A percentile compares a stretch with the other conserved stretches of the same genome.
These are phyloP conservation scores for Istiophorus platypterus DNA, from an alignment of 2,113 vertebrate species.

Conservation along the genomic window DNA sequence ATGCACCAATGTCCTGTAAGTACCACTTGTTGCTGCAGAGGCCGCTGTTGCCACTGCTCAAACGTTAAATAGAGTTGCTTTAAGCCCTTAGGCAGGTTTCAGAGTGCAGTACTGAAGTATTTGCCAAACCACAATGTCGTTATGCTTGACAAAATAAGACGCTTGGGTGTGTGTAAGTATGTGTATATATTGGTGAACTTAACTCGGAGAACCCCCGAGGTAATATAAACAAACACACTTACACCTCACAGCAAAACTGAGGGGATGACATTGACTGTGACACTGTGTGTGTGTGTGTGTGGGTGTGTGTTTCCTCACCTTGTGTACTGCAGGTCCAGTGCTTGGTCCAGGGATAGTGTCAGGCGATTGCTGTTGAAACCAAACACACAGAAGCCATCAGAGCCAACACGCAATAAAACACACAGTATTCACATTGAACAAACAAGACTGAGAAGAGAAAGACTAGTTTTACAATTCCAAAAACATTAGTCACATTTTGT, in stretches of 20 bases:
- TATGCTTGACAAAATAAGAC: conserved; percentile 40
- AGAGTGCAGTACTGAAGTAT: conserved; percentile 20
- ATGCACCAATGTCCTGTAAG: no score
- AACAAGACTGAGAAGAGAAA: conserved; percentile 48
- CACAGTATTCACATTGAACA: conserved; percentile 60
- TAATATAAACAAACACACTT: conserved; percentile 67
- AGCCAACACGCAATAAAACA: conserved; percentile 35
- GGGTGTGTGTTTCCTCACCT: conserved; percentile 67
- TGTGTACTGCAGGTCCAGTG: conserved; percentile 76
- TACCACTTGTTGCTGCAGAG: no score
- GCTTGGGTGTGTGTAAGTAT: conserved; percentile 1
- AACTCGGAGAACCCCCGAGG: conserved; percentile 31
- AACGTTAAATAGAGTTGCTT: no score
- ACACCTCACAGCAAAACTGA: conserved; percentile 30
- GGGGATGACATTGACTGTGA: conserved; percentile 66
- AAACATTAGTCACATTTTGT: conserved; percentile 50
- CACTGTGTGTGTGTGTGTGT: conserved; percentile 15
- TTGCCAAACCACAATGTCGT: conserved; percentile 23
- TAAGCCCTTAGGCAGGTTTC: conserved; percentile 13
- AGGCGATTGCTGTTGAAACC: conserved; percentile 85
- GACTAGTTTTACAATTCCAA: conserved; percentile 55
- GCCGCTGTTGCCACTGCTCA: no score
- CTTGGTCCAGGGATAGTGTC: conserved; percentile 85
- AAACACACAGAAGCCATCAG: conserved; percentile 64
- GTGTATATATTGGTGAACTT: conserved; percentile 27